Conservation (phyloP, 2,797 vertebrate genomes). For the Spheniscus humboldti region DNA sequence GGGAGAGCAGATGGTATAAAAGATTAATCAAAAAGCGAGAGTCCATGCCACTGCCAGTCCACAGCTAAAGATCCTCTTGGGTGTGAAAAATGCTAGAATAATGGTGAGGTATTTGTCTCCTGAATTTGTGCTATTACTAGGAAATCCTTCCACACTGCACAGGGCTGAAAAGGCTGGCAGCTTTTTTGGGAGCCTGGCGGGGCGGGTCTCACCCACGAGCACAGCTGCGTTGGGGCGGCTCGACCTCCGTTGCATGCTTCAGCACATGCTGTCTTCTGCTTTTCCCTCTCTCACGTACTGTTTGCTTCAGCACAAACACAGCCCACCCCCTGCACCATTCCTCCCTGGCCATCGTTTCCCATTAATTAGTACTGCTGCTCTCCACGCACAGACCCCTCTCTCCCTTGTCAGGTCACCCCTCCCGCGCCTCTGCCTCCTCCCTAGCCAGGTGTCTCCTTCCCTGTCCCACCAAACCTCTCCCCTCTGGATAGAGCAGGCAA, state of each 20-base stretch:
- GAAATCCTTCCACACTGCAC: not conserved
- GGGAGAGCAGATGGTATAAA: constrained; percentile 57
- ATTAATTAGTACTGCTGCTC: not conserved
- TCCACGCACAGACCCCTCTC: not conserved
- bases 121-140: constrained; percentile 29
- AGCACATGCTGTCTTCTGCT: not conserved
- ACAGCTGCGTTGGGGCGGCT: fast-evolving
- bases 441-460: not conserved
- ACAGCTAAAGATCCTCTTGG: constrained; percentile 44
- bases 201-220: not conserved
- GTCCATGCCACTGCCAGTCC: not conserved
- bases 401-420: not conserved
- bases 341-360: not conserved
- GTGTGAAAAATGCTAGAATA: constrained; percentile 56
- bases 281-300: fast-evolving
- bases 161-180: not conserved
- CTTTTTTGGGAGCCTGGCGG: not conserved
- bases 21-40: constrained; percentile 52
- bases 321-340: fast-evolving
- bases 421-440: not conserved
- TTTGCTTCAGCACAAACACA: not conserved
- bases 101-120: constrained; percentile 52
- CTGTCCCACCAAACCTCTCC: not conserved
- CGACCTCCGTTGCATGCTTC: fast-evolving
- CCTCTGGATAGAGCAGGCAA: not conserved